Evolutionary conservation across 2,113 vertebrate genomes (phyloP), one percentile per base, ranked within the genome.

Genomic region (Colossoma macropomum): DNA sequence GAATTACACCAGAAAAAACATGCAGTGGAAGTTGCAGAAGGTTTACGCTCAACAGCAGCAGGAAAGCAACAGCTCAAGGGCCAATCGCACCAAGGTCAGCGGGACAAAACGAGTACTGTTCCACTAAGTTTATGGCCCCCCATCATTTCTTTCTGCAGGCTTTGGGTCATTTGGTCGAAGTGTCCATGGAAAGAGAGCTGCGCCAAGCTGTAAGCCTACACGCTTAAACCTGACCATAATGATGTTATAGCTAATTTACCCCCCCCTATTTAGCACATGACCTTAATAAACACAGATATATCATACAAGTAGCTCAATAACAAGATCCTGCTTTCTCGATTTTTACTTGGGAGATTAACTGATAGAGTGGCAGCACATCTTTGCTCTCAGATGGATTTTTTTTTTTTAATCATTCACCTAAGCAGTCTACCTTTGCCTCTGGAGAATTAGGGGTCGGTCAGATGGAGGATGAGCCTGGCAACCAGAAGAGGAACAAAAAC

Each of bases 401-500:
- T 70, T 38, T 38, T 45, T 45, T 9, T 9, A 45, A 45, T 9
- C 9, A 7, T 80, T 81, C 65, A 71, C 84, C 70, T 79, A 23
- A 84, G 88, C 87, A 89, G 84, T 25, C 4, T 81, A 71, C 41
- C 56, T 78, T 23, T 79, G 23, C 83, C 90, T 89, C 82, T 28
- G 32, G 84, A 91, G 89, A 86, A 70, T 84, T 85, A 79, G 21
- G 66, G 78, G 76, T 48, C 41, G 59, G 79, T 72, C 34, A 68
- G 70, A 81, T 54, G 87, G 74, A 79, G 77, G 79, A 84, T 84
- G 76, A 82, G 59, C 87, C 79, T 91, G 84, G 92, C 89, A 93
- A 93, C 90, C 87, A 87, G 32, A n/a, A 87, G 38, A 82, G 73
- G 74, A 75, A 75, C 80, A 86, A 80, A 72, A 30, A 83, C n/a